Evolutionary conservation across 2,888 invertebrate species (phyloP), one percentile per base, ranked within the genome.

Genomic region (Ormyrus nitidulus): DNA sequence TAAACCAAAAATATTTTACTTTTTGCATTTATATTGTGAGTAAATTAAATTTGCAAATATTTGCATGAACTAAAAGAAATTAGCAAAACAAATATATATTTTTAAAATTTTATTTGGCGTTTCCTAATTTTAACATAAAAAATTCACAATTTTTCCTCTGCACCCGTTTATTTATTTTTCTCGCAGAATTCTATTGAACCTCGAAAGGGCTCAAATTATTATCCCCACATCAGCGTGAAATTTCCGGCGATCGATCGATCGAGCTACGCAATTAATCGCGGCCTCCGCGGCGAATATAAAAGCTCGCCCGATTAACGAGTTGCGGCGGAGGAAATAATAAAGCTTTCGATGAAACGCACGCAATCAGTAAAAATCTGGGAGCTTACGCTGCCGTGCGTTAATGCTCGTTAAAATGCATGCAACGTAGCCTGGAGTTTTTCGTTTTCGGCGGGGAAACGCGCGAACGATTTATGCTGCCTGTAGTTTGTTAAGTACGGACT

Each of bases 251-350:
- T 74, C 66, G 58, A 58, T 69, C 75, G 34, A 7, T 8, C 34
- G 58, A 8, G 53, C 19, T 19, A 19, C 10, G 10, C 53, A 73
- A 73, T 73, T 64, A 73, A 62, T 54, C 54, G 13, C 2, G 19
- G 19, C 19, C 2, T 19, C 48, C 48, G 6, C 46, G 11, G 62
- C 49, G n/a, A 49, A 10, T 10, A 58, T 44, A 66, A 44, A 34
- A 34, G 62, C 54, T 2, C 8, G 9, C 56, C 19, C 19, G 19
- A 13, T 48, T 69, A 53, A 70, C 58, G 49, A 70, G 49, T 13
- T 48, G 6, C 49, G 10, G 13, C 54, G 64, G 10, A 46, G 64
- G 48, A 44, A 73, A 56, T 73, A 54, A 73, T 73, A 64, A 59
- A 66, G 9, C 58, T 56, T 46, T 54, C 71, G 46, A 61, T 51